These are phyloP conservation scores for Brachionus rubens DNA, from an alignment of 1,140 invertebrate genomes.

Conservation along the genomic window DNA sequence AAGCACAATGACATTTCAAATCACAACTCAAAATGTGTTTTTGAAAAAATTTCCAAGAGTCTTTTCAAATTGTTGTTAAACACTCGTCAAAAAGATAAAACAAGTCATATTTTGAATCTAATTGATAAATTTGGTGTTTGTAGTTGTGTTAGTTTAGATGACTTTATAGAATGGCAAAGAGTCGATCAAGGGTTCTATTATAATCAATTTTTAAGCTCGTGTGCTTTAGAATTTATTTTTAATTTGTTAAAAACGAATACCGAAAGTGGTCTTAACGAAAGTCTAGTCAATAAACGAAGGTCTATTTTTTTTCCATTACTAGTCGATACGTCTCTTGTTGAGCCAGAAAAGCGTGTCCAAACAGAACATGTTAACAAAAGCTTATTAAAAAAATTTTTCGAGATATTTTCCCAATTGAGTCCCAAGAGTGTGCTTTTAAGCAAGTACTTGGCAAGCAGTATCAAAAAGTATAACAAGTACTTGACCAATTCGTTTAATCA, in stretches of 20 bases:
- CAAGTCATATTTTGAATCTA: neutral
- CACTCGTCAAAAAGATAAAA: neutral
- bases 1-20: constrained; percentile 1
- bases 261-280: too few species aligned
- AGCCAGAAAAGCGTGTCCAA: neutral
- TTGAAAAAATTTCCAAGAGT: neutral
- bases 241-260: neutral
- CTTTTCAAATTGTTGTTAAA: neutral
- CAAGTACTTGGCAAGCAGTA: neutral
- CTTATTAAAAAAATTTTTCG: neutral
- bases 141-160: constrained; percentile 3
- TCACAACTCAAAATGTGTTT: neutral
- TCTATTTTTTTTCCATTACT: constrained; percentile 32
- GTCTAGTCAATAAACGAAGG: neutral
- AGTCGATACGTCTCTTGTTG: neutral
- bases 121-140: constrained; percentile 17
- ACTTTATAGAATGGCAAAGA: neutral
- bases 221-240: constrained; percentile 12
- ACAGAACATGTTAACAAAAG: constrained; percentile 3
- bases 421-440: neutral
- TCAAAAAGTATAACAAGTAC: constrained; percentile 10
- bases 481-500: neutral
- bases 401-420: neutral
- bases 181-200: neutral
- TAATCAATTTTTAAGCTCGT: neutral